Base-by-base conservation (phyloP, 2,888 invertebrate species). In the Ophion obscuratus region DNA sequence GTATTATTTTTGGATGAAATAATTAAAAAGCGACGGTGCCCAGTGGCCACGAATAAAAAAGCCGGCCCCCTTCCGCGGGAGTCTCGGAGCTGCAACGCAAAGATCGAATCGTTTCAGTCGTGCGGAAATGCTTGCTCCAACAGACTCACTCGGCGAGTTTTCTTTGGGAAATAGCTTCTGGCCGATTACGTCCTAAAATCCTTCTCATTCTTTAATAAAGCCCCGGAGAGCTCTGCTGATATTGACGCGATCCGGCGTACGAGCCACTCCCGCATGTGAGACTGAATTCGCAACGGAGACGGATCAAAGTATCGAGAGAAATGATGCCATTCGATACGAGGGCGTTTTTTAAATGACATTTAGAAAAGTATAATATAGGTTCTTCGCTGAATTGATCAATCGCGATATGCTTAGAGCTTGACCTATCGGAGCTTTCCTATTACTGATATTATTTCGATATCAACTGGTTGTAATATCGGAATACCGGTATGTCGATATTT, bases 121-220 rank as follows among this genome's bases (percentile, higher is more conserved):
- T 17, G 31, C 24, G 24, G 73, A 62, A 68, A 68, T 31, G 14
- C 17, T 31, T 44, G n/a, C 44, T 47, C 47, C 44, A 17, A 71
- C 66, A 67, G 76, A 17, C 40, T 53, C 64, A 67, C 67, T 68
- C 47, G 31, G 20, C 44, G 44, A 17, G 20, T 57, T 73, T 71
- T 83, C 76, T 68, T 81, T 74, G 67, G 83, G 76, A 80, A 83
- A 83, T 83, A 71, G 83, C 83, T 86, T 83, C 83, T 81, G 80
- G 81, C 76, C 85, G 85, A 86, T 86, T 86, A 81, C 83, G 76
- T 77, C 76, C 62, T 57, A 36, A 76, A 86, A 86, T 86, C 85
- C 85, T 81, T 86, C 85, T 86, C 85, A 86, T 86, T 86, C 85
- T 81, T 81, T 74, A 77, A 83, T 86, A 83, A 86, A 86, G 80